Percentiles rank a stretch among this genome's conserved stretches.
Evolutionary conservation across 2,113 vertebrate genomes (phyloP).

Genomic region (Rhinolophus sinicus): DNA sequence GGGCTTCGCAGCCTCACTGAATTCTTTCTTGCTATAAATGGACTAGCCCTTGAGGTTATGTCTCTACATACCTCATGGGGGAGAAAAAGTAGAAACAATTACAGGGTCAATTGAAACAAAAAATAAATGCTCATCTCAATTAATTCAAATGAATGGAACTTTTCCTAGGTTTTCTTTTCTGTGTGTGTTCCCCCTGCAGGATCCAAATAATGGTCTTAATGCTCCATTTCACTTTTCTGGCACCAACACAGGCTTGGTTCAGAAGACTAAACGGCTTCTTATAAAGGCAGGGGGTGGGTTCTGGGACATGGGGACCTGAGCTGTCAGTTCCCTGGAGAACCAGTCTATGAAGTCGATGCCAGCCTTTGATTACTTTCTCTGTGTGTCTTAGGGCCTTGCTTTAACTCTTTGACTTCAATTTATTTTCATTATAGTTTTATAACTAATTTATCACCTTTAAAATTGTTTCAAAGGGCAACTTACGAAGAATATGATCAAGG

Average conservation of each 20-base stretch:
- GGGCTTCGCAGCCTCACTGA: not conserved
- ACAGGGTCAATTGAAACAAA: constrained; percentile 70
- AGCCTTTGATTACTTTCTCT: not conserved
- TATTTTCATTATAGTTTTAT: constrained; percentile 1
- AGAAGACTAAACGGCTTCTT: constrained; percentile 46
- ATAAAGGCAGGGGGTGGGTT: constrained; percentile 17
- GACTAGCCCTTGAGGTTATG: constrained; percentile 37
- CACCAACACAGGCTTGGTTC: not conserved
- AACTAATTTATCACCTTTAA: constrained; percentile 41
- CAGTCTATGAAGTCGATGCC: not conserved
- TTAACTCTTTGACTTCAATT: constrained; percentile 11
- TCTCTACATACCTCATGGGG: not conserved
- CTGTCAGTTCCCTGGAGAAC: not conserved
- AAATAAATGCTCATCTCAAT: constrained; percentile 73
- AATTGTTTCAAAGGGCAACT: not conserved
- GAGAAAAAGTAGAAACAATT: constrained; percentile 61
- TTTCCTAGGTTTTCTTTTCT: constrained; percentile 59
- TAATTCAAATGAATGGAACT: constrained; percentile 66
- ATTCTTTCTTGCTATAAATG: constrained; percentile 63
- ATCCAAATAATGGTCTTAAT: constrained; percentile 57
- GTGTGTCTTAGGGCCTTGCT: not conserved
- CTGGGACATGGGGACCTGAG: not conserved
- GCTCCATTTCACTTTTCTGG: constrained; percentile 67
- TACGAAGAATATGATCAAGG: not conserved
- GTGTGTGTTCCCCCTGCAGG: not conserved